Conservation (phyloP, 2,888 invertebrate genomes). For the Stenchaetothrips biformis region DNA sequence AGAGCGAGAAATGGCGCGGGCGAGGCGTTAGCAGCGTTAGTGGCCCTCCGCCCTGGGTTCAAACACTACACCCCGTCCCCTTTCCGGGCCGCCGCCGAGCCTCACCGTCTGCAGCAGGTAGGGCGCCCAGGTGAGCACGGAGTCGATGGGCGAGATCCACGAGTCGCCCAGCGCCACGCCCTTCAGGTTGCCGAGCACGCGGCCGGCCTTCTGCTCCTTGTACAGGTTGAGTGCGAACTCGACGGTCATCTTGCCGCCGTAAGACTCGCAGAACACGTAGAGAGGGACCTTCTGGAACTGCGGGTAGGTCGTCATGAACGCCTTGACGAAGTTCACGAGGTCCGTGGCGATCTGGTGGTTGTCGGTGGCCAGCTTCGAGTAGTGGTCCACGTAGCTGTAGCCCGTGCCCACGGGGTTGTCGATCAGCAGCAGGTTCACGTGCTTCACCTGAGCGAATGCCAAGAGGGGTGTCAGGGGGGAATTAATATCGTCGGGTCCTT, state of each 20-base stretch:
- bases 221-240: conserved; percentile 62
- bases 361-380: conserved; percentile 50
- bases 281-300: conserved; percentile 68
- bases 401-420: conserved; percentile 90
- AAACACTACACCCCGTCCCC: neutral
- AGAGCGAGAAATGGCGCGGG: neutral
- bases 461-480: neutral
- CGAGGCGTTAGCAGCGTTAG: neutral
- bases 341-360: conserved; percentile 68
- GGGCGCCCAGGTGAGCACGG: conserved; percentile 77
- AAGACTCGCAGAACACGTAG: conserved; percentile 85
- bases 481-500: no score
- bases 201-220: conserved; percentile 57
- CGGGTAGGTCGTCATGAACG: conserved; percentile 61
- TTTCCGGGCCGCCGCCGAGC: neutral
- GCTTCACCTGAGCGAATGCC: conserved; percentile 54
- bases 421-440: conserved; percentile 78
- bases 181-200: conserved; percentile 62
- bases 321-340: conserved; percentile 65
- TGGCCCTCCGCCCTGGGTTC: no score
- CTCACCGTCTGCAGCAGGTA: conserved; percentile 65
- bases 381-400: conserved; percentile 69
- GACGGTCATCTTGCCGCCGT: conserved; percentile 89
- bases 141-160: conserved; percentile 85
- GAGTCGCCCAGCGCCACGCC: conserved; percentile 85